These are phyloP conservation scores for Pampusana beccarii DNA, from an alignment of 2,113 vertebrate species.

Conservation along the genomic window DNA sequence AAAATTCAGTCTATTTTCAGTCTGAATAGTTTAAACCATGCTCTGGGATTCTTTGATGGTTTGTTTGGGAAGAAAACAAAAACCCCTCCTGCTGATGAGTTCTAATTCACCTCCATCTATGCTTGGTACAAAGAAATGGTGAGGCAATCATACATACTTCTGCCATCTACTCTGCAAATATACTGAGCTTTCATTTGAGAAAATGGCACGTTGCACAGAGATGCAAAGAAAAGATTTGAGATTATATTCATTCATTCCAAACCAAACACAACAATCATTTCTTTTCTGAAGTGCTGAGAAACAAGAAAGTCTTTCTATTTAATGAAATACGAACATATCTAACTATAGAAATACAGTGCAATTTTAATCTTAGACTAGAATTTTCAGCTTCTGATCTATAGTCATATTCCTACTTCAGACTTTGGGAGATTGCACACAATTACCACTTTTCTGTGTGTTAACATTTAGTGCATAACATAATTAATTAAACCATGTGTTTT, in stretches of 20 bases:
- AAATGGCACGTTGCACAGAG: slow-evolving; percentile 38
- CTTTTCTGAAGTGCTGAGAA: slow-evolving; percentile 28
- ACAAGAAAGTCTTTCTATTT: slow-evolving; percentile 5
- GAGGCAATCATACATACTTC: slow-evolving; percentile 48
- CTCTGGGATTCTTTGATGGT: slow-evolving; percentile 14
- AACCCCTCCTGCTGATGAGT: slow-evolving; percentile 7
- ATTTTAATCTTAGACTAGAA: neutral
- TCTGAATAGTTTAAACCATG: slow-evolving; percentile 28
- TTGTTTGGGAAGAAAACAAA: slow-evolving; percentile 19
- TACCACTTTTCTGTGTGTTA: neutral
- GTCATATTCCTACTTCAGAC: neutral
- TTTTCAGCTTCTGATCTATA: neutral
- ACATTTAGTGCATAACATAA: neutral
- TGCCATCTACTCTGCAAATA: neutral
- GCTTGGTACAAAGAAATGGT: slow-evolving; percentile 11
- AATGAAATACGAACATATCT: slow-evolving; percentile 35
- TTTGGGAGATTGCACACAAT: neutral
- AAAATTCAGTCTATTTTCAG: slow-evolving; percentile 23
- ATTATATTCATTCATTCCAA: slow-evolving; percentile 8
- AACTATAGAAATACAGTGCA: neutral
- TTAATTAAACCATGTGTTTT: neutral
- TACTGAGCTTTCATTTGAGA: slow-evolving; percentile 17
- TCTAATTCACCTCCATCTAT: slow-evolving; percentile 30
- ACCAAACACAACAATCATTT: slow-evolving; percentile 19
- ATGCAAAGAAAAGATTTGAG: slow-evolving; percentile 43